Percentiles rank a stretch among this genome's conserved stretches.
Evolutionary conservation across 2,797 vertebrate genomes (phyloP).

Genomic region (Chlorospingus semifuscus): DNA sequence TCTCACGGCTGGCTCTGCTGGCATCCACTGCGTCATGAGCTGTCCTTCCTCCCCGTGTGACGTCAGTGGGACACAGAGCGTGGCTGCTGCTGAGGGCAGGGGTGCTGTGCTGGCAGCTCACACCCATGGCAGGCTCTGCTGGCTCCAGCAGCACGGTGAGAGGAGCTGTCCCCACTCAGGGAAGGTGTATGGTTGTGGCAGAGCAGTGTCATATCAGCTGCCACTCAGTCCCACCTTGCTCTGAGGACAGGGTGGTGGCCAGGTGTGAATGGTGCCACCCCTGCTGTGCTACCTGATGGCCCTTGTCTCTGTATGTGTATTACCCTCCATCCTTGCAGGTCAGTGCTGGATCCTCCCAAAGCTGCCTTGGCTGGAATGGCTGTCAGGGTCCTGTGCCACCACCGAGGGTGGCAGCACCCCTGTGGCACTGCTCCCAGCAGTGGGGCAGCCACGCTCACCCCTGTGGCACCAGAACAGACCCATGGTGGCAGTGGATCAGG

Average conservation of each 20-base stretch:
- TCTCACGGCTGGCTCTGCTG: not conserved
- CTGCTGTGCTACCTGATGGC: not conserved
- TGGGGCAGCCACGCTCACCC: not conserved
- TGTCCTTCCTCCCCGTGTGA: not conserved
- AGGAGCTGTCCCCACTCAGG: not conserved
- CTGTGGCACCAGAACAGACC: not conserved
- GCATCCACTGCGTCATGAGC: not conserved
- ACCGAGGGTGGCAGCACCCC: not conserved
- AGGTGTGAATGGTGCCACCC: rapidly evolving
- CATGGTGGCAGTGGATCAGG: rapidly evolving
- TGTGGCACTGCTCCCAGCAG: not conserved
- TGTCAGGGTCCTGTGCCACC: not conserved
- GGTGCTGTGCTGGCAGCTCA: not conserved
- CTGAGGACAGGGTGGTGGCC: not conserved
- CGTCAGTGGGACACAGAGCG: rapidly evolving
- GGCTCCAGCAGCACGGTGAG: not conserved
- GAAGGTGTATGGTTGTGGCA: not conserved
- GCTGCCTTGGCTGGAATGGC: not conserved
- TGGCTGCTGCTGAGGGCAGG: not conserved
- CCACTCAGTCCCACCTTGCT: not conserved
- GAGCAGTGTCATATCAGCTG: not conserved
- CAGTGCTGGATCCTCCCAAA: not conserved
- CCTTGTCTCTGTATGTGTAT: not conserved
- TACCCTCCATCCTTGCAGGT: not conserved
- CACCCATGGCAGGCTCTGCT: rapidly evolving